A percentile compares a stretch with the other conserved stretches of the same genome.
phyloP scores from a whole-genome alignment of 1,140 invertebrate genomes.

The Brachionus manjavacas region DNA sequence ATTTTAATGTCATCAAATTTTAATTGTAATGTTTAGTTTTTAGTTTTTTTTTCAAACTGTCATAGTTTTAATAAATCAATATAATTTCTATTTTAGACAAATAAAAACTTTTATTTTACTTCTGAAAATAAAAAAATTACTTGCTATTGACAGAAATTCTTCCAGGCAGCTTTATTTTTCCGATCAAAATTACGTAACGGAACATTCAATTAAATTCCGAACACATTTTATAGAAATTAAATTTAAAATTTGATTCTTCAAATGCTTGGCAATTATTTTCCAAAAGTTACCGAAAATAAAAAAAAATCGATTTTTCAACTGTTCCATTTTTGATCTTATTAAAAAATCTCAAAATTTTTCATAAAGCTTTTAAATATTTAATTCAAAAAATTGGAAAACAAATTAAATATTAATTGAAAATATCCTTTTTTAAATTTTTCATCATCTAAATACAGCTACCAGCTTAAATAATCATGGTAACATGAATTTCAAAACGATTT shows the following conservation, averaged over 20 bases:
- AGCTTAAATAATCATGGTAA: neutral
- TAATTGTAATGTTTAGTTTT: no score
- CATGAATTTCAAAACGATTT: neutral
- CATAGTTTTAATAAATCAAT: no score
- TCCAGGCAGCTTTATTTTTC: neutral
- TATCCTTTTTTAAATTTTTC: neutral
- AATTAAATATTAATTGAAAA: constrained; percentile 1
- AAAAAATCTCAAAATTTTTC: neutral
- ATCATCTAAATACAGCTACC: neutral
- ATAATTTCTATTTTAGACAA: no score
- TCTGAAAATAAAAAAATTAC: no score
- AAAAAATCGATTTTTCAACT: neutral
- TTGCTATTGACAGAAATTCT: neutral
- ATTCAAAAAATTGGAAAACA: neutral
- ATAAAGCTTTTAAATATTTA: neutral
- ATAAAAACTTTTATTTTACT: no score
- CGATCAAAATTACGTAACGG: neutral
- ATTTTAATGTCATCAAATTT: no score
- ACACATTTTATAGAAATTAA: neutral
- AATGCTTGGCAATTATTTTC: neutral
- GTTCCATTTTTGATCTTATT: neutral
- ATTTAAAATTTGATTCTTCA: neutral
- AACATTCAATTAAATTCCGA: neutral
- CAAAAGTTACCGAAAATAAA: neutral
- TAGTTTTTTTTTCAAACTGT: no score